Conservation (phyloP, 2,113 vertebrate genomes). For the Cephalopholis sonnerati region DNA sequence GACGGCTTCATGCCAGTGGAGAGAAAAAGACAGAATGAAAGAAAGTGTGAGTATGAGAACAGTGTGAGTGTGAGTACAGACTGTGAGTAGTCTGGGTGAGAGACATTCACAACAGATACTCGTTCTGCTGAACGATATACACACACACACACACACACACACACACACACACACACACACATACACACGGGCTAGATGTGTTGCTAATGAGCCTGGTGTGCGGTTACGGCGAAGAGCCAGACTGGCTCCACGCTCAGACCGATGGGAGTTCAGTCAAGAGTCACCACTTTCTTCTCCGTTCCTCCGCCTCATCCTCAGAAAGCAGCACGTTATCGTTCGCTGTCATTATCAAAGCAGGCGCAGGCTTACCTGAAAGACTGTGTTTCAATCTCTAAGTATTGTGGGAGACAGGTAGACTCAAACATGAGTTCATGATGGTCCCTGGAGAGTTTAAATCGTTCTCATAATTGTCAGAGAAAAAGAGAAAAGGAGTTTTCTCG, state of each 20-base stretch:
- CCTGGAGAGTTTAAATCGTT: constrained; percentile 58
- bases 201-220: constrained; percentile 80
- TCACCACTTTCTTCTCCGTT: constrained; percentile 68
- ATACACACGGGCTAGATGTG: constrained; percentile 53
- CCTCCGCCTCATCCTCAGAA: constrained; percentile 62
- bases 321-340: constrained; percentile 56
- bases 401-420: constrained; percentile 58
- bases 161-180: constrained; percentile 38
- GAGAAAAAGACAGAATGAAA: constrained; percentile 57
- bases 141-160: constrained; percentile 31
- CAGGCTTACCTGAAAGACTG: constrained; percentile 68
- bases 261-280: constrained; percentile 78
- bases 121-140: constrained; percentile 32
- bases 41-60: constrained; percentile 31
- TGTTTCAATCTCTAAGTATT: constrained; percentile 55
- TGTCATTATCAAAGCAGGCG: constrained; percentile 73
- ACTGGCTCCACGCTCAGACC: constrained; percentile 68
- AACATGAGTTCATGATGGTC: constrained; percentile 50
- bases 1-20: constrained; percentile 29
- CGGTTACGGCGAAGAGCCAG: constrained; percentile 70
- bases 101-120: constrained; percentile 51
- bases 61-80: constrained; percentile 51
- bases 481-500: constrained; percentile 33
- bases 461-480: constrained; percentile 61
- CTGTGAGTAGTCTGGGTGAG: constrained; percentile 45